Base-by-base conservation (phyloP, 1,140 invertebrate species). In the Trichonephila clavata region DNA sequence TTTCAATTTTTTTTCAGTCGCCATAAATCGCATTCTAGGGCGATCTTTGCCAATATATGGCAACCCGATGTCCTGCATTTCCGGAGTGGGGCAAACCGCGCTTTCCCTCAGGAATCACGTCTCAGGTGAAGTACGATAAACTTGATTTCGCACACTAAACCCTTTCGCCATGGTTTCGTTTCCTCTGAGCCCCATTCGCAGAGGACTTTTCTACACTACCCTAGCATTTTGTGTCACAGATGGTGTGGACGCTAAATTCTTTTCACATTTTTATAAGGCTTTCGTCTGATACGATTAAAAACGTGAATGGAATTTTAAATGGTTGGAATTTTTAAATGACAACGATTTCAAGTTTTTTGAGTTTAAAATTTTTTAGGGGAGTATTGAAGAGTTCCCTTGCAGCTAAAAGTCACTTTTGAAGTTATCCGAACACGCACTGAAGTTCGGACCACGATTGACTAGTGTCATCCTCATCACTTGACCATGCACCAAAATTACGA, bases 91-190 rank as follows among this genome's bases (percentile, higher is more conserved):
- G 18, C 24, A 77, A 27, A 7, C 16, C 71, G 14, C 18, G 13
- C 13, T 18, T 16, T 77, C 61, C 86, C 39, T 10, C 32, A 10
- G 86, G 50, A 89, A 61, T 89, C 86, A 89, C 86, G 86, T 89
- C 61, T 71, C 86, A 68, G 63, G 61, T 89, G 86, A 57, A 89
- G 86, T 71, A 71, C n/a, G 86, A 89, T 63, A 89, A 89, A 89
- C 86, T 61, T 68, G 86, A 89, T 89, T 89, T 89, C n/a, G 61
- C 86, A 2, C 59, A 16, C 86, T 18, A 89, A 50, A 24, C 39
- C 65, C 63, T 89, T 71, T 18, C 32, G 27, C 63, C 86, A 57
- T 59, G 63, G 57, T 32, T 63, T 63, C 61, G 61, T 63, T 20
- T 21, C 18, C 21, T 63, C 50, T 10, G 50, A 50, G 50, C 50